Percentiles rank a stretch among this genome's conserved stretches.
Evolutionary conservation across 2,888 invertebrate genomes (phyloP).

Genomic region (Lissocephala sabroskyi): DNA sequence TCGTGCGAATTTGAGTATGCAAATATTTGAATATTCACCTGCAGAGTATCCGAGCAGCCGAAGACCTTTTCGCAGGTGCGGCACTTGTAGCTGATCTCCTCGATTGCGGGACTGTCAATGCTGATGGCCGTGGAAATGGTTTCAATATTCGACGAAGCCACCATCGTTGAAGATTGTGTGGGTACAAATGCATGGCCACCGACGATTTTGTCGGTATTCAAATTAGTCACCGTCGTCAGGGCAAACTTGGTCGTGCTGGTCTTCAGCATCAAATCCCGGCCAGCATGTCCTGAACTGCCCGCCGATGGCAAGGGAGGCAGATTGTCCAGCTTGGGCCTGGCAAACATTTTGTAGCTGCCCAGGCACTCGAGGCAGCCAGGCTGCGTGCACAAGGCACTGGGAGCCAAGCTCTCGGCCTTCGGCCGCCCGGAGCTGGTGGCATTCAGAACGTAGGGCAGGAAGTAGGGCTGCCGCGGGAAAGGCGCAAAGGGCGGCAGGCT

Average conservation of each 20-base stretch:
- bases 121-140: conserved; percentile 11
- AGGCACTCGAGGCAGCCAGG: conserved; percentile 58
- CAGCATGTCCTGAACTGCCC: conserved; percentile 36
- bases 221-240: conserved; percentile 54
- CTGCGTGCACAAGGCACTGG: conserved; percentile 37
- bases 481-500: conserved; percentile 42
- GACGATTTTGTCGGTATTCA: no score
- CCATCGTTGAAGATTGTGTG: not conserved
- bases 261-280: conserved; percentile 22
- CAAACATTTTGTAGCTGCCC: conserved; percentile 53
- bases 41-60: conserved; percentile 70
- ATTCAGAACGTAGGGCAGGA: conserved; percentile 54
- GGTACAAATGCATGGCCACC: no score
- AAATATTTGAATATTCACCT: conserved; percentile 68
- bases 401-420: conserved; percentile 1
- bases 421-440: conserved; percentile 22
- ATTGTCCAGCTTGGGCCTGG: conserved; percentile 33
- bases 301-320: conserved; percentile 57
- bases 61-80: conserved; percentile 72
- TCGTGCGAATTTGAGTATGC: no score
- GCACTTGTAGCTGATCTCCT: conserved; percentile 71
- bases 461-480: conserved; percentile 58
- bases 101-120: conserved; percentile 19
- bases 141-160: conserved; percentile 7
- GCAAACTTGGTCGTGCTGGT: conserved; percentile 41